Evolutionary conservation across 2,888 invertebrate genomes (phyloP).

Genomic region (Lysandra coridon): DNA sequence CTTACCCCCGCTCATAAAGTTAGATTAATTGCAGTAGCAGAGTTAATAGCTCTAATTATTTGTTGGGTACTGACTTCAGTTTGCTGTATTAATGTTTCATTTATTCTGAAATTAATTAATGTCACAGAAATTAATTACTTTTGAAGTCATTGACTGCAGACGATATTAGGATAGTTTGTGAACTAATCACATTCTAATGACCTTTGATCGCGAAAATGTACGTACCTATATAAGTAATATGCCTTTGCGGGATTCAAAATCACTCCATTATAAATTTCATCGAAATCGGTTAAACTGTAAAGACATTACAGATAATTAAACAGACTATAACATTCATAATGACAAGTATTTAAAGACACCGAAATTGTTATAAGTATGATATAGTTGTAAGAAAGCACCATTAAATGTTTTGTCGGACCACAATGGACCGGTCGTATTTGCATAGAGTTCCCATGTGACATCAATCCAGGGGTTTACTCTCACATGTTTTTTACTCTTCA

Average conservation of each 20-base stretch:
- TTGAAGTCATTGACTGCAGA: not conserved
- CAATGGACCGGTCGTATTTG: constrained; percentile 59
- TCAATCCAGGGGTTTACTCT: constrained; percentile 51
- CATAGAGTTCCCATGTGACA: constrained; percentile 66
- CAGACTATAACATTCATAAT: no score
- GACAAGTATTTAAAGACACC: not conserved
- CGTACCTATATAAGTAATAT: no score
- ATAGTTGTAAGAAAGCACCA: constrained; percentile 5
- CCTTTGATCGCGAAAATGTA: no score
- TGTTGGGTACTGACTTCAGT: not conserved
- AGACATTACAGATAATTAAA: no score
- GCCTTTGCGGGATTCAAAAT: no score
- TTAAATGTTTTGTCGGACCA: constrained; percentile 44
- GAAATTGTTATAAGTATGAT: not conserved
- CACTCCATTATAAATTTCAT: no score
- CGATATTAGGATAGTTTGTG: not conserved
- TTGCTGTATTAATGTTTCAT: not conserved
- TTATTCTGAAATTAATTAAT: not conserved
- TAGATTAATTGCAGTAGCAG: constrained; percentile 31
- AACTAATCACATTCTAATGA: not conserved
- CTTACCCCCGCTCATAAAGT: constrained; percentile 29
- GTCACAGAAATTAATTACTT: not conserved
- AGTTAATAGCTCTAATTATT: constrained; percentile 29
- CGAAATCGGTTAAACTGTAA: no score
- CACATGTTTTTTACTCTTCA: constrained; percentile 47